Conservation (phyloP, 1,140 invertebrate genomes). For the Papilio aristodemus region DNA sequence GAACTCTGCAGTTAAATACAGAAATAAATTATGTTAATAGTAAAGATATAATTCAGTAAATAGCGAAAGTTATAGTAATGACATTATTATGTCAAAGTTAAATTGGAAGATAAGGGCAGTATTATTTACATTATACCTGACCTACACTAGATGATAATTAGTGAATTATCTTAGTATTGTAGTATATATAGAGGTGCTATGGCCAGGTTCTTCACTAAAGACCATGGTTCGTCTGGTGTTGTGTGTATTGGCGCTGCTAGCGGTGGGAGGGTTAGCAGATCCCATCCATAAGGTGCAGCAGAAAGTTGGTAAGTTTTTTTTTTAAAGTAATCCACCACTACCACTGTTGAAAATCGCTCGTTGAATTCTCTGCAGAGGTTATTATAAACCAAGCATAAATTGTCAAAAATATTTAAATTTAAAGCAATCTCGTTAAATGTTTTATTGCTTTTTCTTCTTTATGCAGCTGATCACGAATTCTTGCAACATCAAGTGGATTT, state of each 20-base stretch:
- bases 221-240: constrained; percentile 52
- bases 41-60: not conserved
- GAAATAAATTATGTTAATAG: not conserved
- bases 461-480: constrained; percentile 78
- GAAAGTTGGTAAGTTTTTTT: constrained; percentile 48
- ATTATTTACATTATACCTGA: constrained; percentile 20
- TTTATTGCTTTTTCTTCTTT: constrained; percentile 35
- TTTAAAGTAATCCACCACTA: not conserved
- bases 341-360: too few relatives aligned
- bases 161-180: constrained; percentile 6
- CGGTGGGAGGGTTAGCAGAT: constrained; percentile 41
- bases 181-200: constrained; percentile 42
- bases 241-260: constrained; percentile 46
- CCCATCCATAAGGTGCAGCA: constrained; percentile 41
- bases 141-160: constrained; percentile 16
- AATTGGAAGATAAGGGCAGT: not conserved
- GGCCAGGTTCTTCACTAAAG: constrained; percentile 33
- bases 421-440: not conserved
- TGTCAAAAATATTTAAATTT: not conserved
- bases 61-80: not conserved
- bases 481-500: constrained; percentile 80
- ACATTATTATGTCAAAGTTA: not conserved
- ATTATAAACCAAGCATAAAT: not conserved
- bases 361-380: too few relatives aligned
- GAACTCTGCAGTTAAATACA: too few relatives aligned